Percentiles rank a stretch among this genome's conserved stretches.
Conservation (phyloP, 2,888 invertebrate species). For the Nipponacmea schrenckii region DNA sequence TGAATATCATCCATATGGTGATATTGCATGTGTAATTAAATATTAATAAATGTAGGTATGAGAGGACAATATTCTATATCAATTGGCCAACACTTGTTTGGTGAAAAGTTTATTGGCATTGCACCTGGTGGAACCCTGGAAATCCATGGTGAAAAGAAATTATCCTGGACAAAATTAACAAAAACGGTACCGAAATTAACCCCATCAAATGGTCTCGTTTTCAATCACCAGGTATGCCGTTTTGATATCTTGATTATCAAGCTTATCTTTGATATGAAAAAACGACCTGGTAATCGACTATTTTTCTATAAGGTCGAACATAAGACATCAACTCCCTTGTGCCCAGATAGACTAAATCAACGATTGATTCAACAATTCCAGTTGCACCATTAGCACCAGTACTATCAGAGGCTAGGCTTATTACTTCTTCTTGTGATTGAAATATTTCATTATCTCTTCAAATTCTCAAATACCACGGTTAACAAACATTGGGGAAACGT, state of each 20-base stretch:
- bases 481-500: too few species aligned
- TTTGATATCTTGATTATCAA: not conserved
- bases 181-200: conserved; percentile 29
- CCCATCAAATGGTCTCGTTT: conserved; percentile 23
- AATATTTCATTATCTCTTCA: too few species aligned
- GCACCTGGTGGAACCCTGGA: conserved; percentile 42
- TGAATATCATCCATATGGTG: too few species aligned
- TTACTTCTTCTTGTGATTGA: too few species aligned
- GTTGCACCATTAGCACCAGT: too few species aligned
- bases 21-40: too few species aligned
- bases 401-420: too few species aligned
- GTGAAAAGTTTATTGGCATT: conserved; percentile 52
- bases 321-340: too few species aligned
- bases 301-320: not conserved
- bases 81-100: conserved; percentile 29
- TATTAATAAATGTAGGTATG: conserved; percentile 16
- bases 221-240: conserved; percentile 26
- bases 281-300: not conserved
- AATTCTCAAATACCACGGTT: too few species aligned
- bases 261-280: too few species aligned
- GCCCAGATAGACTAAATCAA: too few species aligned
- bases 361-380: too few species aligned
- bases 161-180: conserved; percentile 48
- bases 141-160: conserved; percentile 45
- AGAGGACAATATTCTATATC: conserved; percentile 23